Base-by-base conservation (phyloP, 1,140 invertebrate species). In the Drosophila setifemur region DNA sequence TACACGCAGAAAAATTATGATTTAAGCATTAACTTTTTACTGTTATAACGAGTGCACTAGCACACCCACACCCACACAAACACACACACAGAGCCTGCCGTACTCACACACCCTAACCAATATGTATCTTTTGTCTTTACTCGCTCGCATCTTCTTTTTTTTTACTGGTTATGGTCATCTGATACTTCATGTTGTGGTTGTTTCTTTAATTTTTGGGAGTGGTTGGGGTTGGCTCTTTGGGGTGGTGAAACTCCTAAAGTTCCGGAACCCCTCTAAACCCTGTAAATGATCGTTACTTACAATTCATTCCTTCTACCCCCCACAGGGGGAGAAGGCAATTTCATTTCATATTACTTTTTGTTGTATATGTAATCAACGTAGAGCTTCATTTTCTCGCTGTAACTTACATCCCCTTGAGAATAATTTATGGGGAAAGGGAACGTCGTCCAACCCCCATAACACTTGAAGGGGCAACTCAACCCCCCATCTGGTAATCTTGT, bases 21-120 rank as follows among this genome's bases (percentile, higher is more conserved):
- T 26, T 40, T 25, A 42, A 52, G 43, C 54, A 74, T 88, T 88
- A 83, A 75, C 47, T 73, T 71, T 88, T 83, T 88, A 81, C 85
- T 88, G 85, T 88, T 88, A 71, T 81, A 81, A 85, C 60, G 52
- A 39, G 19, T 29, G 53, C 28, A 19, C 39, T n/a, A n/a, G n/a
- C n/a, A 25, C 37, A 50, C 70, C 55, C 35, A 53, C 44, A 45
- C 25, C 60, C 14, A 63, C 33, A 12, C 47, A 49, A 37, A 45
- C 21, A 8, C 9, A 23, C 5, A 19, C 16, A 18, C 23, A 63
- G 19, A 26, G 14, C 50, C 39, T 43, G 14, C 40, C 11, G 35
- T 25, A 63, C 57, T 40, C 47, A 39, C 43, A 44, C 19, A 3
- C 42, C 18, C 28, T 64, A 64, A 64, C 58, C 58, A 25, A 42